These are phyloP conservation scores for Bursaphelenchus okinawaensis DNA, from an alignment of 2,888 invertebrate species.

Conservation along the genomic window DNA sequence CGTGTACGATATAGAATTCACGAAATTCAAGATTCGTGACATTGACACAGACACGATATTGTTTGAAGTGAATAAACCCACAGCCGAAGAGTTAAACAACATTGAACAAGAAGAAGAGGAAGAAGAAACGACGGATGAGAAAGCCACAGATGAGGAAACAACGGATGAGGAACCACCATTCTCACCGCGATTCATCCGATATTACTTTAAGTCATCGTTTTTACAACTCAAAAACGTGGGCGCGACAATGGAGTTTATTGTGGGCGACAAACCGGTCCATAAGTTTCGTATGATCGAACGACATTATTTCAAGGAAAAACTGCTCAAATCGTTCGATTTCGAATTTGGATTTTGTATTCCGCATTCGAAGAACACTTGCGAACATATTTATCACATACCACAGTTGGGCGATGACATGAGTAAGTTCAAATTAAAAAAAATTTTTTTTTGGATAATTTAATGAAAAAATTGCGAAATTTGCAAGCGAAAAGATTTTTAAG, in stretches of 20 bases:
- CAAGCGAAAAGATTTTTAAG: too few species aligned
- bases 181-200: constrained; percentile 78
- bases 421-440: constrained; percentile 26
- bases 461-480: too few species aligned
- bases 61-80: constrained; percentile 86
- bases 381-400: constrained; percentile 98
- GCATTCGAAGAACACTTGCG: constrained; percentile 91
- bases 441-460: background rate
- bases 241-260: constrained; percentile 96
- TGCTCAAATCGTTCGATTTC: constrained; percentile 95
- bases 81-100: constrained; percentile 12
- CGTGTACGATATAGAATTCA: constrained; percentile 94
- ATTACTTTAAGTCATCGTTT: constrained; percentile 96
- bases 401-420: constrained; percentile 67
- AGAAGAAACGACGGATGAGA: constrained; percentile 8
- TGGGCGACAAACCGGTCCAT: constrained; percentile 80
- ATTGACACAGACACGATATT: constrained; percentile 78
- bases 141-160: constrained; percentile 16
- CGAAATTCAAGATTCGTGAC: constrained; percentile 89
- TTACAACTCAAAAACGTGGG: constrained; percentile 79
- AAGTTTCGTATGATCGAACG: constrained; percentile 78
- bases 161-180: constrained; percentile 29
- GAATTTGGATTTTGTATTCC: constrained; percentile 99
- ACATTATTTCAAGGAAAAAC: constrained; percentile 69
- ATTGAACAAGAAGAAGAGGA: constrained; percentile 8